Evolutionary conservation across 2,797 vertebrate species (phyloP), one percentile per base, ranked within the genome.

Genomic region (Coilia nasus): DNA sequence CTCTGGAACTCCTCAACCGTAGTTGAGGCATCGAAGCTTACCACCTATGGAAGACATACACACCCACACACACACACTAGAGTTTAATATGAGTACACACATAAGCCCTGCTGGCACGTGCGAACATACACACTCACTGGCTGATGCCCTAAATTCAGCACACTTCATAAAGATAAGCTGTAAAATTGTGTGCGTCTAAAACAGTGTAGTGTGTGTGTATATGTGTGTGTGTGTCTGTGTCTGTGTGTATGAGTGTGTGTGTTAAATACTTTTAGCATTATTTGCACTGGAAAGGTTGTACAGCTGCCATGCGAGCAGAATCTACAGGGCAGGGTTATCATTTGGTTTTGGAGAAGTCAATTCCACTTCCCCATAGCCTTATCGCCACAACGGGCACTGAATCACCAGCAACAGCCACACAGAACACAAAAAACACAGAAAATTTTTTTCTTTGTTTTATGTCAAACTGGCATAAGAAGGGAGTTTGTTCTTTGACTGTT

Each of bases 1-100:
- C 95, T 96, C 91, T 98, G 96, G 94, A 99, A 99, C 93, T 99
- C 98, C 50, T 99, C 98, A 90, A 99, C 98, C 21, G 97, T 98
- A 86, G 98, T 98, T 0, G 98, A 98, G 3, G 98, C 97, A 88
- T 99, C 98, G 84, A 99, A 99, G 84, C 98, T 97, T 88, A 99
- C 97, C 80, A 99, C 98, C 98, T 99, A 78, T 12, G 57, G 80
- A 41, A 83, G 56, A 56, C 41, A 84, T 4, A 81, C 35, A 75
- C n/a, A 60, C 47, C 46, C 15, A 50, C 62, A 80, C 82, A 50
- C 62, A 67, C 62, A 67, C 23, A 67, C 64, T 3, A 7, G 50
- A 54, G 14, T 54, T 9, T 3, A 54, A 54, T 54, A 47, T 47
- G 46, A 47, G 46, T 47, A 54, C 50, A 54, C 50, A 54, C 12